Evolutionary conservation across 2,797 vertebrate genomes (phyloP), one percentile per base, ranked within the genome.

Genomic region (Sciurus carolinensis): DNA sequence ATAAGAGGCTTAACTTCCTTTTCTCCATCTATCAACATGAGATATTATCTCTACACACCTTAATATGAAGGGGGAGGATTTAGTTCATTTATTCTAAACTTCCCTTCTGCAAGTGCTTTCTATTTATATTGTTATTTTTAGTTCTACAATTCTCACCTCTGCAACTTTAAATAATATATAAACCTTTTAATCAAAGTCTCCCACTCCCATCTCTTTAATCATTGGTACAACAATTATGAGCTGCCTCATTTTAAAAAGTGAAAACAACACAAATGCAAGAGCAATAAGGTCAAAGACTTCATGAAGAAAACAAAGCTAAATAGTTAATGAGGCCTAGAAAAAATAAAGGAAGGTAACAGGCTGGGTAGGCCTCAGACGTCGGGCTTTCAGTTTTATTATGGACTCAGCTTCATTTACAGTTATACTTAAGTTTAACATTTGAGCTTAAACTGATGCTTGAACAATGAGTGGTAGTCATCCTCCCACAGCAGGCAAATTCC

Each of bases 31-130:
- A 81, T 97, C 97, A 97, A 73, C 84, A 80, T 96, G 91, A 96
- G 96, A 95, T 98, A 96, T 64, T 92, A 93, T 91, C 95, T 95
- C 94, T 95, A 91, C 96, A 96, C 97, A 95, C 93, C 92, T 95
- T 97, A 87, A 95, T 93, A 95, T 28, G 71, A 87, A 94, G 90
- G 75, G 69, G 90, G 79, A 95, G 64, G 80, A 57, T 73, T 90
- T 86, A 89, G 54, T 24, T 96, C 67, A 95, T 86, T 95, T 92
- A 83, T 67, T 95, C 76, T 73, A 89, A 89, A 47, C 44, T 64
- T 83, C 72, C 81, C 86, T 94, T 59, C 92, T 80, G 88, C 71
- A 26, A 75, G 76, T 20, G 84, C 77, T 95, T 91, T 87, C 57
- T 72, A 84, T 90, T 87, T 84, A 33, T 50, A 85, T 77, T 67